Percentiles rank a stretch among this genome's conserved stretches.
phyloP scores from a whole-genome alignment of 1,140 invertebrate genomes.

The Platyscapa corneri region DNA sequence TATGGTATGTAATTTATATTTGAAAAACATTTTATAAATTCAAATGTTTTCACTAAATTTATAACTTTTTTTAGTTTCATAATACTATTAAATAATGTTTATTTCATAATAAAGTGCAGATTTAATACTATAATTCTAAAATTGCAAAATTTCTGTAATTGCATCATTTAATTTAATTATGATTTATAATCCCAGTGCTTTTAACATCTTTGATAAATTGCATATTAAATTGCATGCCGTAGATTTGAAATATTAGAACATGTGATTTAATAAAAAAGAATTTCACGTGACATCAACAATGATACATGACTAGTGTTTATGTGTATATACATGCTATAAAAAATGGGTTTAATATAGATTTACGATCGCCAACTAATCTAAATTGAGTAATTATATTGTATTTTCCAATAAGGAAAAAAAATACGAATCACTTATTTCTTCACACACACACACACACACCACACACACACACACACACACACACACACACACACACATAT shows the following conservation, averaged over 20 bases:
- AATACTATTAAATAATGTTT: background rate
- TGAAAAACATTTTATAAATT: background rate
- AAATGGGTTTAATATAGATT: background rate
- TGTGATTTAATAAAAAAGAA: no score
- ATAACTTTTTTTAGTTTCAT: background rate
- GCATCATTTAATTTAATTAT: background rate
- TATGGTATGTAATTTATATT: background rate
- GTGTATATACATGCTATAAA: no score
- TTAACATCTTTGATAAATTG: background rate
- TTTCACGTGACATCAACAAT: no score
- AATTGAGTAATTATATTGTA: background rate
- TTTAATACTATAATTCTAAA: background rate
- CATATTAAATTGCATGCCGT: background rate
- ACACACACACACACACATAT: no score
- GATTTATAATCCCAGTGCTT: background rate
- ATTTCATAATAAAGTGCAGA: background rate
- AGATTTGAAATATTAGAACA: no score
- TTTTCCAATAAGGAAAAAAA: background rate
- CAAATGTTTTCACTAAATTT: background rate
- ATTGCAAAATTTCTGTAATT: background rate
- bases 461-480: no score
- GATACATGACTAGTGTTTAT: background rate
- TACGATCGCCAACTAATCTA: background rate
- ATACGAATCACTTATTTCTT: no score
- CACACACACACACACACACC: no score